Percentiles rank a stretch among this genome's conserved stretches.
phyloP scores from a whole-genome alignment of 1,140 invertebrate species.

The Apis cerana region DNA sequence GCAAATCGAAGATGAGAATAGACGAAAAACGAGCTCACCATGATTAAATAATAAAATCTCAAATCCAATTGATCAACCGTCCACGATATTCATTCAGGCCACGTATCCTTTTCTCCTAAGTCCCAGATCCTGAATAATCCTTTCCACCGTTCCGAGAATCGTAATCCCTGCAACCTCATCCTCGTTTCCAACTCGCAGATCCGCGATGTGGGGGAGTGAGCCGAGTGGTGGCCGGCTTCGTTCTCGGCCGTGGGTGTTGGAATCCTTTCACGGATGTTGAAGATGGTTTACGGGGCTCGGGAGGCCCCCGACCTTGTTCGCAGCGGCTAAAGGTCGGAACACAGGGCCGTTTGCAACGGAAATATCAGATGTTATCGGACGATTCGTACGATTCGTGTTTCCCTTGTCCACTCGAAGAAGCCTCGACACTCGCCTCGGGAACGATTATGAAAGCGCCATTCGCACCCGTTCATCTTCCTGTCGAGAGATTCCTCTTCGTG shows the following conservation, averaged over 20 bases:
- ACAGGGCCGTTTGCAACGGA: constrained; percentile 45
- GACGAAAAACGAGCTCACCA: too few species aligned
- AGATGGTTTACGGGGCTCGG: constrained; percentile 70
- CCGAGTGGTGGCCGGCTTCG: constrained; percentile 53
- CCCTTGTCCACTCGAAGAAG: constrained; percentile 3
- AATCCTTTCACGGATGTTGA: constrained; percentile 74
- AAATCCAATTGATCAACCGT: background rate
- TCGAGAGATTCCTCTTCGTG: background rate
- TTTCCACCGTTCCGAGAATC: constrained; percentile 55
- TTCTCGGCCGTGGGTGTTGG: constrained; percentile 68
- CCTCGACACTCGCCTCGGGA: background rate
- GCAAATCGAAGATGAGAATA: too few species aligned
- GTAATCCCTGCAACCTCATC: constrained; percentile 53
- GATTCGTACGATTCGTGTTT: constrained; percentile 25
- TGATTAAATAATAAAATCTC: too few species aligned
- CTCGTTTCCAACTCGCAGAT: constrained; percentile 48
- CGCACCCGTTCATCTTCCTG: background rate
- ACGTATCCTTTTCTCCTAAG: background rate
- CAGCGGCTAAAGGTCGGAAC: constrained; percentile 68
- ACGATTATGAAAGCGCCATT: constrained; percentile 27
- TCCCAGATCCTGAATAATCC: constrained; percentile 19
- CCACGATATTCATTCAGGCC: background rate
- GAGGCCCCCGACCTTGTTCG: constrained; percentile 73
- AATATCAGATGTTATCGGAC: constrained; percentile 65
- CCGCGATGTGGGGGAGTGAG: constrained; percentile 57